Base-by-base conservation (phyloP, 2,888 invertebrate species). In the Cantharis nigra region DNA sequence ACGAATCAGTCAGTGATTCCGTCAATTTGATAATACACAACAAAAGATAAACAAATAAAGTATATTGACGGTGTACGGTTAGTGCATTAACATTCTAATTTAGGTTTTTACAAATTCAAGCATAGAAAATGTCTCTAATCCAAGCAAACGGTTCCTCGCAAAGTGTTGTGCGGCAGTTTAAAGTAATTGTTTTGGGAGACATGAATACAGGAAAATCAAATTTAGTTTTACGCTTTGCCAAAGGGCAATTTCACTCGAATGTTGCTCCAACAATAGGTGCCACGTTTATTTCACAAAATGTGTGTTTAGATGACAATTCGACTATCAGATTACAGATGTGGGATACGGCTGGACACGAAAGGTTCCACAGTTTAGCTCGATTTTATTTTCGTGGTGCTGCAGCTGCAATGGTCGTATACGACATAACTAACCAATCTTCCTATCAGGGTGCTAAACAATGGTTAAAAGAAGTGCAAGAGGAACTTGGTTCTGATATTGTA, bases 371-470 rank as follows among this genome's bases (percentile, higher is more conserved):
- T 91, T 93, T 99, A 90, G 99, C 99, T 82, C 99, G 99, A 33
- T 99, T 99, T 99, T 99, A 97, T 90, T 97, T 97, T 91, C 92
- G 97, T 88, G 97, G 97, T 80, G 97, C 97, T 82, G 97, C 97
- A 90, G 99, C 99, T 87, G 99, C 99, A 83, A 99, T 99, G 88
- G 98, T 99, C 86, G 99, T 99, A 78, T 99, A 99, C 90, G 99
- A 99, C 90, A 99, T 99, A 88, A 99, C 99, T 89, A 99, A 98
- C 91, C 90, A 96, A 94, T 98, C 98, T 91, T 98, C 98, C 90
- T 99, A 98, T 91, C 96, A 95, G 75, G 94, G 98, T 89, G 99
- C 99, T 85, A 99, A 99, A 91, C 98, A 97, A 90, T 99, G 99
- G 99, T 98, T 99, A 83, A 98, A 98, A 89, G 99, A 99, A 90